These are phyloP conservation scores for Mesoclemmys tuberculata DNA, from an alignment of 2,113 vertebrate species.

Conservation along the genomic window DNA sequence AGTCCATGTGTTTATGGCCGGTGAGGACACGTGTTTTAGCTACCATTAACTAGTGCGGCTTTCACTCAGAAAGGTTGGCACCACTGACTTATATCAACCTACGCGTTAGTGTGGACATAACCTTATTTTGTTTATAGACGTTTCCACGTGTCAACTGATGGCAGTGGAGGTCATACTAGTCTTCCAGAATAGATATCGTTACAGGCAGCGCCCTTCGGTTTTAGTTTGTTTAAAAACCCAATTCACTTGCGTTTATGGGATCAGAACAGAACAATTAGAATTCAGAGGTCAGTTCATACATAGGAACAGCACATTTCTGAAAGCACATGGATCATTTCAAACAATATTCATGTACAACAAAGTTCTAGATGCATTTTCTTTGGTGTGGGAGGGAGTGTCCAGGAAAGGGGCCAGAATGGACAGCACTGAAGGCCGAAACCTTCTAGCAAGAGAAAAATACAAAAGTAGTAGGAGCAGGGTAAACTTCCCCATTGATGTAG, in stretches of 20 bases:
- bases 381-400: constrained; percentile 22
- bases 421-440: constrained; percentile 14
- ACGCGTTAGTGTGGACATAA: not conserved
- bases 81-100: not conserved
- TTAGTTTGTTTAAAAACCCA: not conserved
- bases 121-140: not conserved
- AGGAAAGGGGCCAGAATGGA: constrained; percentile 28
- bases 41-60: no score
- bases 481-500: not conserved
- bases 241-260: not conserved
- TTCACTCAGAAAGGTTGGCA: no score
- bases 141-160: not conserved
- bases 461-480: not conserved
- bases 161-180: not conserved
- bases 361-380: not conserved
- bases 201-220: not conserved
- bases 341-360: not conserved
- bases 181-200: not conserved
- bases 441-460: not conserved
- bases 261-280: not conserved
- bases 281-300: not conserved
- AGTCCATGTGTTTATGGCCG: no score
- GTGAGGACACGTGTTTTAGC: no score
- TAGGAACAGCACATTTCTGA: not conserved
- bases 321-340: not conserved